Conservation (phyloP, 2,888 invertebrate species). For the Clistopyga incitator region DNA sequence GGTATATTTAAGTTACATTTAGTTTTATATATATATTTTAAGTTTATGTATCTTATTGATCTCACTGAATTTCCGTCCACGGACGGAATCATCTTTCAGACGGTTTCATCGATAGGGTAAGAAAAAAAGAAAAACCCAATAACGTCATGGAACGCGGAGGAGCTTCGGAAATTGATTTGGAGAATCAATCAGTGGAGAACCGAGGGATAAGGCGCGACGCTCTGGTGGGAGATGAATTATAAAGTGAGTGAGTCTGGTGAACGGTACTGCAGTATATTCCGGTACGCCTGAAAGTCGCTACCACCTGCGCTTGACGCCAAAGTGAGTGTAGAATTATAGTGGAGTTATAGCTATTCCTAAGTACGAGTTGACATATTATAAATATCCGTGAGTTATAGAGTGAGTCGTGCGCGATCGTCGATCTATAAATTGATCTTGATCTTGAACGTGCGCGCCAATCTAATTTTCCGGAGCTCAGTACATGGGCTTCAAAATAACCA, state of each 20-base stretch:
- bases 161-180: slow-evolving; percentile 20
- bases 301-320: slow-evolving; percentile 37
- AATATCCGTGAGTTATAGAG: slow-evolving; percentile 16
- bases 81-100: background rate
- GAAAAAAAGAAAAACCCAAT: slow-evolving; percentile 53
- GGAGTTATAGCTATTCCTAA: slow-evolving; percentile 10
- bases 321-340: slow-evolving; percentile 50
- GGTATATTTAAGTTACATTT: background rate
- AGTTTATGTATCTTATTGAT: background rate
- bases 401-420: background rate
- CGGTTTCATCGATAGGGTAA: background rate
- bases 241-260: slow-evolving; percentile 80
- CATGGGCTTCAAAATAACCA: background rate
- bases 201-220: slow-evolving; percentile 44
- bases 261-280: slow-evolving; percentile 79
- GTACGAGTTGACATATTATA: slow-evolving; percentile 17
- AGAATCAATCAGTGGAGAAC: slow-evolving; percentile 37
- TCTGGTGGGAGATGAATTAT: slow-evolving; percentile 83
- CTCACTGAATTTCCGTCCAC: background rate
- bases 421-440: slow-evolving; percentile 32
- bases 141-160: background rate
- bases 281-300: slow-evolving; percentile 45
- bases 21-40: background rate
- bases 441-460: slow-evolving; percentile 16
- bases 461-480: background rate